phyloP scores from a whole-genome alignment of 2,113 vertebrate species.

The Psilopsiagon aurifrons region DNA sequence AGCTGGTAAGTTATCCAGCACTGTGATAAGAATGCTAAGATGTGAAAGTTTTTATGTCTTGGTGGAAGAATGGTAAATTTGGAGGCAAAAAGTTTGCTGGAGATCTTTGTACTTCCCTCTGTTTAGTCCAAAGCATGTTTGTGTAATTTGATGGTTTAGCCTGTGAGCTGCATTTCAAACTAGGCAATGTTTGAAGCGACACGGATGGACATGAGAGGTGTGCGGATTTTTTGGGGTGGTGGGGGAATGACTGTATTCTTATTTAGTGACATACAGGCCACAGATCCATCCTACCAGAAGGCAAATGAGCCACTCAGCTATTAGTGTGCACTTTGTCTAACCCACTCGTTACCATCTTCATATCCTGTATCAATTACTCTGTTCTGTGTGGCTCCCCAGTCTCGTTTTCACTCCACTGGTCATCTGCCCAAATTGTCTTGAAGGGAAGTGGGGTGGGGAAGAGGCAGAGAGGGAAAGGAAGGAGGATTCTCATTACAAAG shows the following conservation, averaged over 20 bases:
- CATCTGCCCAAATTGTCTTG: background rate
- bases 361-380: constrained; percentile 15
- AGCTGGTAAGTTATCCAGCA: background rate
- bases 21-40: background rate
- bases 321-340: background rate
- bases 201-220: accelerated
- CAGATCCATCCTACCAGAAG: background rate
- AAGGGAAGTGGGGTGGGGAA: background rate
- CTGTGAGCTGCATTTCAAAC: background rate
- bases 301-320: background rate
- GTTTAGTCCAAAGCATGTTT: background rate
- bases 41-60: background rate
- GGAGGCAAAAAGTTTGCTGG: background rate
- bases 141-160: background rate
- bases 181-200: background rate
- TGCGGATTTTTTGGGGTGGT: background rate
- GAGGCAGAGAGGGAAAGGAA: background rate
- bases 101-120: background rate
- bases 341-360: background rate
- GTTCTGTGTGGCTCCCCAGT: background rate
- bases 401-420: background rate
- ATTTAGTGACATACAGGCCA: background rate
- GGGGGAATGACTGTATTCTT: background rate
- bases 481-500: background rate
- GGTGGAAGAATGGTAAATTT: background rate